Evolutionary conservation across 2,888 invertebrate genomes (phyloP), one percentile per base, ranked within the genome.

Genomic region (Amblyjoppa proteus): DNA sequence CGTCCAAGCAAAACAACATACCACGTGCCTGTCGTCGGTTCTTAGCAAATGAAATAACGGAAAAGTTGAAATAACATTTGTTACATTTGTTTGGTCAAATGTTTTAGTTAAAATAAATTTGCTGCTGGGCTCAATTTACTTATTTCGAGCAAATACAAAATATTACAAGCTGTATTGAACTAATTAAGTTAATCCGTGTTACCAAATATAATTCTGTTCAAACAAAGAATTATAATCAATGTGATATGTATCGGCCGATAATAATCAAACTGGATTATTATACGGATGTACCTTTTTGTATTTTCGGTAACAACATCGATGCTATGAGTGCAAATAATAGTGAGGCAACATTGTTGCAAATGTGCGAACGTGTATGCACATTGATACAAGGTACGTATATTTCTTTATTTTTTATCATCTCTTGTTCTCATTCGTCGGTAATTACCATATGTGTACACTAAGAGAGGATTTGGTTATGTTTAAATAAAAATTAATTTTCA

Each of bases 301-400:
- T 56, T 7, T 7, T 25, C n/a, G 7, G n/a, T 25, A 9, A 3
- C 4, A 56, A 56, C 5, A 56, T 56, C n/a, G 16, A 56, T 56
- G 56, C 56, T 56, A 6, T 56, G 56, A 56, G 20, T 56, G 56
- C 56, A 56, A 56, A 56, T 20, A 56, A 56, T 20, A 56, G 49
- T 49, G 49, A 11, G 3, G 11, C 16, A 9, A 49, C 11, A 49
- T 13, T 49, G 7, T 11, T 49, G 11, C 16, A 49, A 7, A 3
- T 49, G 49, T 49, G 49, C 16, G 16, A 49, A 3, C 9, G 11
- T 13, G 16, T 49, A 49, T 49, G 11, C 34, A 4, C 5, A 4
- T 49, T 49, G 9, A 3, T 9, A 49, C 49, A 49, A 49, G 49
- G 49, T 49, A 49, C 11, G 49, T 49, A 49, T 49, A 13, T 49